Percentiles rank a stretch among this genome's conserved stretches.
Conservation (phyloP, 23 tunicate genomes). For the Ciona savignyi region DNA sequence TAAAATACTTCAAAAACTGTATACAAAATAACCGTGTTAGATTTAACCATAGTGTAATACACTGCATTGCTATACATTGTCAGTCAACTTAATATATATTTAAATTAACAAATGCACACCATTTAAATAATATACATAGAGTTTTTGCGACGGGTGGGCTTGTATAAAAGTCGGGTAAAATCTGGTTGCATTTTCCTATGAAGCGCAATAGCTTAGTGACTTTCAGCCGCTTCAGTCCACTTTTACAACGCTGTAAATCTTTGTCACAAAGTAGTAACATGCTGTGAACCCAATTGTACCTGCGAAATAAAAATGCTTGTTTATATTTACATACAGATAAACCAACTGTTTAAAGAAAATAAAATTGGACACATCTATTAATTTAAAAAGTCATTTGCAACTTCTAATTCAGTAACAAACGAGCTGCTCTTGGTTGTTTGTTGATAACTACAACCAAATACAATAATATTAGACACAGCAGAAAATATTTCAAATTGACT, state of each 20-base stretch:
- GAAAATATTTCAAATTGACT: not conserved
- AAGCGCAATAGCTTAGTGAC: not conserved
- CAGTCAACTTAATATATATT: not conserved
- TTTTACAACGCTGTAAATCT: conserved; percentile 97
- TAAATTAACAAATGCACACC: not conserved
- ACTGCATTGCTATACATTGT: not conserved
- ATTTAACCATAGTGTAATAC: not conserved
- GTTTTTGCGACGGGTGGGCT: not conserved
- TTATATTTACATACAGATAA: too few relatives aligned
- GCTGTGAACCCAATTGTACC: conserved; percentile 91
- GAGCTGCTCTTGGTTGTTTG: too few relatives aligned
- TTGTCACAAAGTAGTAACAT: conserved; percentile 83
- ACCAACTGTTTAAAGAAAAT: too few relatives aligned
- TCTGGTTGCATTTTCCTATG: not conserved
- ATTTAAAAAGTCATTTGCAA: too few relatives aligned
- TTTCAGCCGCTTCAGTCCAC: conserved; percentile 53
- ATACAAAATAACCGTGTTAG: too few relatives aligned
- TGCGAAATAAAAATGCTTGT: conserved; percentile 7
- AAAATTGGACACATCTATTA: too few relatives aligned
- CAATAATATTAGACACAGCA: not conserved
- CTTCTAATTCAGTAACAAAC: too few relatives aligned
- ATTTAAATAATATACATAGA: too few relatives aligned
- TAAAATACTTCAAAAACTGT: too few relatives aligned
- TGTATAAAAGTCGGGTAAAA: not conserved
- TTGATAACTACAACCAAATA: not conserved